Percentiles rank a stretch among this genome's conserved stretches.
These are phyloP conservation scores for Nerophis lumbriciformis DNA, from an alignment of 2,113 vertebrate genomes.

Conservation along the genomic window DNA sequence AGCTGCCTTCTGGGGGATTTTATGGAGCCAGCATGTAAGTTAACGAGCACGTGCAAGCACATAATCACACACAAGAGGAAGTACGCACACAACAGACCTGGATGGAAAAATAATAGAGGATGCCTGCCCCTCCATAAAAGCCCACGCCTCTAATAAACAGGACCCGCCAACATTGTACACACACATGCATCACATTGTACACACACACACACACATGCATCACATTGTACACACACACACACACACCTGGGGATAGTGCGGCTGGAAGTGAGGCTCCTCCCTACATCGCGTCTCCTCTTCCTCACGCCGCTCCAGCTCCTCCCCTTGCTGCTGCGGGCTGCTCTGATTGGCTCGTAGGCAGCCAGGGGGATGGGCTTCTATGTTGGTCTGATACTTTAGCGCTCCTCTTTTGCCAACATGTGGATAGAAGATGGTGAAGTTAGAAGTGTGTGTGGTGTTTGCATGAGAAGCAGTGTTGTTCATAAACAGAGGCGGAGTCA, in stretches of 20 bases:
- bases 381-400: slow-evolving; percentile 91
- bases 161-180: slow-evolving; percentile 13
- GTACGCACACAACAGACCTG: slow-evolving; percentile 31
- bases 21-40: slow-evolving; percentile 41
- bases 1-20: slow-evolving; percentile 50
- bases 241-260: slow-evolving; percentile 91
- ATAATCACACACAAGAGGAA: slow-evolving; percentile 46
- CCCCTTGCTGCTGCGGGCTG: slow-evolving; percentile 21
- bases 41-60: slow-evolving; percentile 57
- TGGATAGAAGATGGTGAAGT: neutral
- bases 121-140: slow-evolving; percentile 30
- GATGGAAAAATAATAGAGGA: slow-evolving; percentile 35
- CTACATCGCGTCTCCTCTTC: slow-evolving; percentile 71
- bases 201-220: too few relatives aligned
- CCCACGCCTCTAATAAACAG: slow-evolving; percentile 44
- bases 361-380: slow-evolving; percentile 87
- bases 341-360: slow-evolving; percentile 80
- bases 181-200: too few relatives aligned
- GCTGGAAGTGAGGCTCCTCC: slow-evolving; percentile 84
- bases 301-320: slow-evolving; percentile 44
- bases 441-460: too few relatives aligned
- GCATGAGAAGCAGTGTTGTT: too few relatives aligned
- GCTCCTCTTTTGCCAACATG: slow-evolving; percentile 75
- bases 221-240: slow-evolving; percentile 25
- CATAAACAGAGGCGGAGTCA: too few relatives aligned